These are phyloP conservation scores for Brachystomella parvula DNA, from an alignment of 1,140 invertebrate species.

Conservation along the genomic window DNA sequence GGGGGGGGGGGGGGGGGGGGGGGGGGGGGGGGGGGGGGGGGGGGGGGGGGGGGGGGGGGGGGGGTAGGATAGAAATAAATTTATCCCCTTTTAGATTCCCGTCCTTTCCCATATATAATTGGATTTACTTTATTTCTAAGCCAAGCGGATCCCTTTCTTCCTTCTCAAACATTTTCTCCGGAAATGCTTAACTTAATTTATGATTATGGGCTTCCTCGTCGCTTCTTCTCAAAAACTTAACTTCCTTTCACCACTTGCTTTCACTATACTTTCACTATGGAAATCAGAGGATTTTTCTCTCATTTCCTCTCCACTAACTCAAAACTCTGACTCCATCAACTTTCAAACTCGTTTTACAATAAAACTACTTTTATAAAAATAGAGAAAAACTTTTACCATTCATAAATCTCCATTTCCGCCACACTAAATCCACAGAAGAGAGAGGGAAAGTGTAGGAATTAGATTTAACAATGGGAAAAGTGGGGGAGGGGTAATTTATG, in stretches of 20 bases:
- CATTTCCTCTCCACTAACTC: neutral
- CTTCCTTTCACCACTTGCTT: too few relatives aligned
- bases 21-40: neutral
- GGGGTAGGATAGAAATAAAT: neutral
- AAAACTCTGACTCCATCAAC: too few relatives aligned
- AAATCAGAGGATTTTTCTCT: neutral
- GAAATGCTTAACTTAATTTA: slow-evolving; percentile 10
- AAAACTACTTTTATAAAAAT: too few relatives aligned
- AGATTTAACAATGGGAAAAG: too few relatives aligned
- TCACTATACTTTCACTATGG: neutral
- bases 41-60: neutral
- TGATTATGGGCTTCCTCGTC: slow-evolving; percentile 7
- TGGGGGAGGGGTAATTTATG: too few relatives aligned
- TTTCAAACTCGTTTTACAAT: neutral
- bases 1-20: neutral
- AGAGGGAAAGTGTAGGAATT: too few relatives aligned
- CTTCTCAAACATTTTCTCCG: too few relatives aligned
- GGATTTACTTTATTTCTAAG: neutral
- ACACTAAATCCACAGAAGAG: too few relatives aligned
- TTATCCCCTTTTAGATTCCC: neutral
- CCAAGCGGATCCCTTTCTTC: neutral
- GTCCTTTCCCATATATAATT: neutral
- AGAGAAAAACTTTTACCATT: too few relatives aligned
- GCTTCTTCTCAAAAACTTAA: too few relatives aligned
- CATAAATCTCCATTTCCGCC: slow-evolving; percentile 6